phyloP scores from a whole-genome alignment of 2,113 vertebrate genomes.

The Lipophrys pholis region DNA sequence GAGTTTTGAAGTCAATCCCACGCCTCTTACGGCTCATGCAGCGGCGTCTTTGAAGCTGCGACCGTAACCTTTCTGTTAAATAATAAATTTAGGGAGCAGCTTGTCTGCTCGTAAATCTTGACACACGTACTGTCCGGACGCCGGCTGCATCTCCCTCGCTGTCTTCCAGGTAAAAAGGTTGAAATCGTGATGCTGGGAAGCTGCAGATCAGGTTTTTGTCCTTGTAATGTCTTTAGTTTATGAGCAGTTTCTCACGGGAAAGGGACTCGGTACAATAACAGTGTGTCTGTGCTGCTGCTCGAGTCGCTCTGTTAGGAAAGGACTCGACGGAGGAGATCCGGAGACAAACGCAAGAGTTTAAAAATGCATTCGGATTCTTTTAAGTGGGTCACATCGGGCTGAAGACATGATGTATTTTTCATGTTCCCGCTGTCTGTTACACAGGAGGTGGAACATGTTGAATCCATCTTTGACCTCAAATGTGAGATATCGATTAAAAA shows the following conservation, averaged over 20 bases:
- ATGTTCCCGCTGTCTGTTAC: too few species aligned
- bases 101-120: constrained; percentile 21
- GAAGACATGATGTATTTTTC: too few species aligned
- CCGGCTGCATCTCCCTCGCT: constrained; percentile 14
- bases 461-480: too few species aligned
- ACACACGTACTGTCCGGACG: constrained; percentile 15
- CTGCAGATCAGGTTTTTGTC: not conserved
- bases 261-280: not conserved
- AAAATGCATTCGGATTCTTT: too few species aligned
- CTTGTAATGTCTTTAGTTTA: not conserved
- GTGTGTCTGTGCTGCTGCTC: too few species aligned
- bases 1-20: constrained; percentile 49
- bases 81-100: constrained; percentile 53
- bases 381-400: too few species aligned
- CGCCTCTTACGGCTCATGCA: constrained; percentile 8
- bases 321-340: too few species aligned
- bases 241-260: not conserved
- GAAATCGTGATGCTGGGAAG: constrained; percentile 17
- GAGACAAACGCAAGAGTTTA: too few species aligned
- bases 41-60: constrained; percentile 51
- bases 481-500: too few species aligned
- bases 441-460: too few species aligned
- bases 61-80: constrained; percentile 49
- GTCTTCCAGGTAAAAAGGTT: constrained; percentile 44
- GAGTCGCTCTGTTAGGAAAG: too few species aligned